Base-by-base conservation (phyloP, 92 coral and sea anemone species). In the Porites rus region DNA sequence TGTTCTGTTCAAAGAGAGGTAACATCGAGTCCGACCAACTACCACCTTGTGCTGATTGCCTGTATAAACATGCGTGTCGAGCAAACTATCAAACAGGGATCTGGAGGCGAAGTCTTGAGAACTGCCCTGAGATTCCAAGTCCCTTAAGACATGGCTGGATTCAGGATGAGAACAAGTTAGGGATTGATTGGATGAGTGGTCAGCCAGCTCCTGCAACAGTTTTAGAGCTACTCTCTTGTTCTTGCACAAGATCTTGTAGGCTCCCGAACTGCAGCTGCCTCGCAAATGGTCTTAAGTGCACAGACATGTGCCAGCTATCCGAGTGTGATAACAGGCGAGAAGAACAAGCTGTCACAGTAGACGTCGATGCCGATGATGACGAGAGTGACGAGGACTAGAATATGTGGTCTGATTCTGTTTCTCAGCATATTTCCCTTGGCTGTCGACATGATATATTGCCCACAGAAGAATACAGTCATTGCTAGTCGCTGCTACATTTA, bases 1-100 rank as follows among this genome's bases (percentile, higher is more conserved):
- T 84, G 66, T 84, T 84, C 74, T 84, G 88, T 20, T 12, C 73
- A 38, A 84, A 76, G 81, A 64, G 50, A 24, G 76, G 68, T 38
- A n/a, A 75, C 59, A 77, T 84, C 59, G 82, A 84, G 16, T 75
- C 76, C 17, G 21, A 16, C 77, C 76, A 81, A 16, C 4, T 69
- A 75, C 82, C 82, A 64, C 73, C 81, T n/a, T 52, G 38, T 19
- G 65, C 74, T 58, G 80, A 84, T 31, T 72, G 87, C 73, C 51
- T 62, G 51, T 53, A 20, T 10, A 84, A 62, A 64, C 81, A 63
- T 74, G 79, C 80, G 4, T 31, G 53, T 46, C 90, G 83, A 9
- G 92, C 86, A 72, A 90, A 83, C 86, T 88, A 76, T 56, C 92
- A 88, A 43, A 65, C 92, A 51, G 90, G 51, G 13, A 86, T 90